A percentile compares a stretch with the other conserved stretches of the same genome.
Evolutionary conservation across 1,140 invertebrate species (phyloP).

Genomic region (Drosophila quadrilineata): DNA sequence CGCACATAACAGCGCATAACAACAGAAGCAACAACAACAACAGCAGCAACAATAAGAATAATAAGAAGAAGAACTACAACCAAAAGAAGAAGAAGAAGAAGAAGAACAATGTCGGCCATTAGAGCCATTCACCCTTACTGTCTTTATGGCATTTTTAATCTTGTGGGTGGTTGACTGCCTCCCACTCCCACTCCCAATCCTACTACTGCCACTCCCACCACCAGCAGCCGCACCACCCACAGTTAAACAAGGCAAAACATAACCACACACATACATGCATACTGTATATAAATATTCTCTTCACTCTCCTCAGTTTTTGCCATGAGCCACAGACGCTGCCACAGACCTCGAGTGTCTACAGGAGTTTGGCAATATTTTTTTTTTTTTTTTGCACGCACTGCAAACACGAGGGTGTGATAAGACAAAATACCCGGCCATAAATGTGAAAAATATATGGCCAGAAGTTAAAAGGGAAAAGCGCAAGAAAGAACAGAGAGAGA

Average conservation of each 20-base stretch:
- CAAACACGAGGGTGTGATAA: constrained; percentile 78
- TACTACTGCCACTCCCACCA: too few relatives aligned
- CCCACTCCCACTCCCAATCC: too few relatives aligned
- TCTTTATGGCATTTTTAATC: constrained; percentile 80
- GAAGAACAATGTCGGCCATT: constrained; percentile 64
- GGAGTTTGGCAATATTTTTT: too few relatives aligned
- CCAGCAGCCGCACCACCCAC: constrained; percentile 9
- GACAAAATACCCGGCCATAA: constrained; percentile 78
- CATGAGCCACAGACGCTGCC: constrained; percentile 30
- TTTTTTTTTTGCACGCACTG: constrained; percentile 79
- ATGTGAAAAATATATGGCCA: constrained; percentile 80
- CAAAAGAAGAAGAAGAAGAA: not conserved
- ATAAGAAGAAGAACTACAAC: constrained; percentile 31
- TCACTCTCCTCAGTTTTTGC: constrained; percentile 13
- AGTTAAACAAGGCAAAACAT: constrained; percentile 1
- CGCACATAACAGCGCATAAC: constrained; percentile 51
- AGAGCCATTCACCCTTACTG: constrained; percentile 79
- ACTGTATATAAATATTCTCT: constrained; percentile 6
- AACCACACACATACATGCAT: constrained; percentile 5
- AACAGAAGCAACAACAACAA: constrained; percentile 19
- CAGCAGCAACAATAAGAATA: constrained; percentile 14
- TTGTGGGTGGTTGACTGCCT: constrained; percentile 66
- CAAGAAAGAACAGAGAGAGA: constrained; percentile 12
- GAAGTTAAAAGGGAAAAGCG: constrained; percentile 59
- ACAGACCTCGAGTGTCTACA: too few relatives aligned